Conservation (phyloP, 1,140 invertebrate species). For the Heliconius hewitsoni region DNA sequence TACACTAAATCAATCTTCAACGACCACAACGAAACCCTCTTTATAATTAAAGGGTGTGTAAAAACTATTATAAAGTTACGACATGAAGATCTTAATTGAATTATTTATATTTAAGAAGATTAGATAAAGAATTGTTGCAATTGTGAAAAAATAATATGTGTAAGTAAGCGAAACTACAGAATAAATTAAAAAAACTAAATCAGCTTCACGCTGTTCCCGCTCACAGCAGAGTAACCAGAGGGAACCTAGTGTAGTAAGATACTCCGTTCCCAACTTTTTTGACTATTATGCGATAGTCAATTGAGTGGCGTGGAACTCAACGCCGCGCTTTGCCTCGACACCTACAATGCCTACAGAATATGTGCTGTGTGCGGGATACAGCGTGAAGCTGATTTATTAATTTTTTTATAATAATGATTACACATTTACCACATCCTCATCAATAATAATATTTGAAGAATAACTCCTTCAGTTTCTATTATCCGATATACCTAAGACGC, state of each 20-base stretch:
- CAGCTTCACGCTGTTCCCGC: too few species aligned
- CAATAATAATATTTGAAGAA: not conserved
- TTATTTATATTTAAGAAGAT: not conserved
- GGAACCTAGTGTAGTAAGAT: too few species aligned
- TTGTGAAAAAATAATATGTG: not conserved
- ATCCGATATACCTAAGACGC: not conserved
- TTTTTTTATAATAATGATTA: not conserved
- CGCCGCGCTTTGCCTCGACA: too few species aligned
- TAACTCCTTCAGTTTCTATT: not conserved
- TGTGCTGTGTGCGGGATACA: too few species aligned
- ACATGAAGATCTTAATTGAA: not conserved
- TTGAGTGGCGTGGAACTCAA: too few species aligned
- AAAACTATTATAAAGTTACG: not conserved
- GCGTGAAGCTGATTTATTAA: too few species aligned
- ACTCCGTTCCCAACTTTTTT: too few species aligned
- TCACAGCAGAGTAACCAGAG: too few species aligned
- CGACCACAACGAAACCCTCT: not conserved
- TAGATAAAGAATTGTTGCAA: not conserved
- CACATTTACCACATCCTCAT: not conserved
- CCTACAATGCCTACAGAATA: too few species aligned
- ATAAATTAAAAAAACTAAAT: too few species aligned
- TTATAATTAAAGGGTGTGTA: not conserved
- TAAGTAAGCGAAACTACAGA: not conserved
- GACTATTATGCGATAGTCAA: too few species aligned
- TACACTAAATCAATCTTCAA: conserved; percentile 16